A percentile compares a stretch with the other conserved stretches of the same genome.
Conservation (phyloP, 2,797 vertebrate genomes). For the Hipposideros larvatus region DNA sequence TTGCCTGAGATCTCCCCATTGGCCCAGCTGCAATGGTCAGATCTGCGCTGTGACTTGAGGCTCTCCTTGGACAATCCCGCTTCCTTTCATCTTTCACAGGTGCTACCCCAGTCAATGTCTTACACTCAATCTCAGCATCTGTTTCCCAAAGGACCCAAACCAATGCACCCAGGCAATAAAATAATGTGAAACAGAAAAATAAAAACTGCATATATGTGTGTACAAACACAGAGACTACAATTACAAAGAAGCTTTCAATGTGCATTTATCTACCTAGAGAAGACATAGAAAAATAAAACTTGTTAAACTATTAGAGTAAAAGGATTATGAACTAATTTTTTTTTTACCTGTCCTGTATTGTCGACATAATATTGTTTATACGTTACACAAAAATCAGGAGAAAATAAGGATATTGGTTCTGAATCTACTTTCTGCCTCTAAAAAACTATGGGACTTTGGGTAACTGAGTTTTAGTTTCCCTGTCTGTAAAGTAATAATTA, state of each 20-base stretch:
- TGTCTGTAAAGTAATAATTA: neutral
- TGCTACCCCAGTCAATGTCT: neutral
- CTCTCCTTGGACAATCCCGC: neutral
- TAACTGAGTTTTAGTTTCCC: conserved; percentile 32
- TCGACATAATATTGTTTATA: neutral
- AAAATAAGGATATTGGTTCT: neutral
- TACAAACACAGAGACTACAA: neutral
- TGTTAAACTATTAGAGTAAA: neutral
- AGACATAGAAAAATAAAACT: neutral
- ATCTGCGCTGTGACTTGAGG: neutral
- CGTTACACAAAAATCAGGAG: conserved; percentile 5
- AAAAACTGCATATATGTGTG: neutral
- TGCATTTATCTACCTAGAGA: neutral
- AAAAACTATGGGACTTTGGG: neutral
- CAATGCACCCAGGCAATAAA: neutral
- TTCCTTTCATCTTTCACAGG: neutral
- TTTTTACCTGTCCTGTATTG: conserved; percentile 4
- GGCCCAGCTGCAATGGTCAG: neutral
- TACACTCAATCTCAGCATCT: neutral
- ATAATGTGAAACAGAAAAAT: conserved; percentile 13
- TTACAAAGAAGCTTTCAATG: neutral
- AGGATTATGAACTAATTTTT: neutral
- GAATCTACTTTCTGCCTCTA: neutral
- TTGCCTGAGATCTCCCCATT: neutral
- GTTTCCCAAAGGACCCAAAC: neutral